These are phyloP conservation scores for Hesperophylax magnus DNA, from an alignment of 1,140 invertebrate species.

Conservation along the genomic window DNA sequence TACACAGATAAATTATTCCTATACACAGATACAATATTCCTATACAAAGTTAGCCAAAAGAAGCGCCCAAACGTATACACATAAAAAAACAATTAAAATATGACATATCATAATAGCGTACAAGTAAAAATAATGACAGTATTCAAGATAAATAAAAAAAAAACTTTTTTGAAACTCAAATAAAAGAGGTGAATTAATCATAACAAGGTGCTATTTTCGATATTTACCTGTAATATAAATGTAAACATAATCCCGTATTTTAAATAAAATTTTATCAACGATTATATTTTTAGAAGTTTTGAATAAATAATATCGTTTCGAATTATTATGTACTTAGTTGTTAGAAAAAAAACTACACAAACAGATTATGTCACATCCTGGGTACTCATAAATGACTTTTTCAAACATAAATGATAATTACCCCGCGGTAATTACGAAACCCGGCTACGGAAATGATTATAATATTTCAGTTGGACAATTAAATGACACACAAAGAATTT, in stretches of 20 bases:
- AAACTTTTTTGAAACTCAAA: no score
- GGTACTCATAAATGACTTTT: conserved; percentile 12
- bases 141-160: no score
- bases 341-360: background rate
- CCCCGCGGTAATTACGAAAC: conserved; percentile 9
- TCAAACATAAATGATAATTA: conserved; percentile 38
- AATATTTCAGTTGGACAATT: conserved; percentile 33
- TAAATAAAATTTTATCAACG: no score
- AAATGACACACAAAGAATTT: conserved; percentile 11
- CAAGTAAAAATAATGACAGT: no score
- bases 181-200: no score
- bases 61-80: background rate
- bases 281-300: no score
- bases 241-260: no score
- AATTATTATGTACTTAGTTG: conserved; percentile 9
- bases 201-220: no score
- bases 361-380: conserved; percentile 39
- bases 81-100: no score
- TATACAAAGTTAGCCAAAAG: background rate
- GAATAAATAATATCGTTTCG: background rate
- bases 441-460: conserved; percentile 19
- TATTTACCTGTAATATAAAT: no score
- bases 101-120: no score
- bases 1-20: background rate
- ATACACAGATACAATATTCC: no score